Evolutionary conservation across 2,888 invertebrate genomes (phyloP).

Genomic region (Busseola fusca): DNA sequence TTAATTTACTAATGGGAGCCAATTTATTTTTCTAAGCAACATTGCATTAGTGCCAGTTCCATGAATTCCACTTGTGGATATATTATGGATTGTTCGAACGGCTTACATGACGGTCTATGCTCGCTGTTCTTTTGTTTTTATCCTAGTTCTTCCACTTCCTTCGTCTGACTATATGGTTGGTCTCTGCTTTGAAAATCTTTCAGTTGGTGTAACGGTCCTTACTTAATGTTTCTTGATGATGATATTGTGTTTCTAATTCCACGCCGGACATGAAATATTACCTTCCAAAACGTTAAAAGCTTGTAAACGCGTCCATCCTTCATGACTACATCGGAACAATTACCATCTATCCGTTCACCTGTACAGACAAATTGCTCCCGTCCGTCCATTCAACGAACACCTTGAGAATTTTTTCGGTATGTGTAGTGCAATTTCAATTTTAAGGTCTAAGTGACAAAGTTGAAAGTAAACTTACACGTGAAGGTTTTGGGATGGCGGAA

Average conservation of each 20-base stretch:
- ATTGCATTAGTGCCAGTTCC: neutral
- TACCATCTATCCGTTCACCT: constrained; percentile 59
- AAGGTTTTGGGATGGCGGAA: neutral
- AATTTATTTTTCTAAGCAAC: neutral
- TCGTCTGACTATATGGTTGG: neutral
- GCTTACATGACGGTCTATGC: neutral
- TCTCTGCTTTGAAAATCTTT: neutral
- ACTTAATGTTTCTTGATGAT: neutral
- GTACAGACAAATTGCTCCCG: constrained; percentile 65
- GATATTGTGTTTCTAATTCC: constrained; percentile 6
- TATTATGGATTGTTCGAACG: neutral
- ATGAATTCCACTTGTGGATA: constrained; percentile 1
- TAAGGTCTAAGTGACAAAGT: neutral
- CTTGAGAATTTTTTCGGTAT: constrained; percentile 41
- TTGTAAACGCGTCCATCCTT: constrained; percentile 54
- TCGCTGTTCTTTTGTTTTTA: neutral
- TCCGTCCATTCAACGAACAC: constrained; percentile 57
- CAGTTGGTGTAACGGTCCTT: neutral
- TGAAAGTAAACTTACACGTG: neutral
- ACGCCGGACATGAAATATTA: constrained; percentile 18
- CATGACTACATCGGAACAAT: constrained; percentile 51
- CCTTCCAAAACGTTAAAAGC: constrained; percentile 31
- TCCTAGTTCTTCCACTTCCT: neutral
- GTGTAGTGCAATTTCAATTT: constrained; percentile 17
- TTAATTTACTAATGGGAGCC: neutral